A percentile compares a stretch with the other conserved stretches of the same genome.
Conservation (phyloP, 2,113 vertebrate species). For the Benitochromis conjunctus region DNA sequence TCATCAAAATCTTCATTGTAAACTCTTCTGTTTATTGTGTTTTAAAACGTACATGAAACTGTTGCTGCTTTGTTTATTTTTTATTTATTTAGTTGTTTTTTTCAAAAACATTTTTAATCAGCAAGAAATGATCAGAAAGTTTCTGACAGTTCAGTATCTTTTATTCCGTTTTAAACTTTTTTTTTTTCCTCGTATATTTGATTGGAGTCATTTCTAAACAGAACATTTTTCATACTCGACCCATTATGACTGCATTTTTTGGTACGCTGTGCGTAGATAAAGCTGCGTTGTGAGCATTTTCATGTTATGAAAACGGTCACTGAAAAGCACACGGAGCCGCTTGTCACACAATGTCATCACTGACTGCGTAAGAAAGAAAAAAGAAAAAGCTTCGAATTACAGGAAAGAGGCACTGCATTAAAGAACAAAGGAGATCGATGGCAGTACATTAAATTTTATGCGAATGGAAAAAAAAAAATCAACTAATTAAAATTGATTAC, state of each 20-base stretch:
- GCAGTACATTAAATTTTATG: slow-evolving; percentile 83
- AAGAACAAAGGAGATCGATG: slow-evolving; percentile 84
- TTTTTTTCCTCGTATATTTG: background rate
- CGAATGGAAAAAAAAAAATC: slow-evolving; percentile 80
- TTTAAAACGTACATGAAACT: background rate
- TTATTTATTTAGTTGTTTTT: background rate
- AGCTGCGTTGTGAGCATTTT: background rate
- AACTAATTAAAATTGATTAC: slow-evolving; percentile 88
- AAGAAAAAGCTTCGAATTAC: slow-evolving; percentile 76
- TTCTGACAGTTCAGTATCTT: background rate
- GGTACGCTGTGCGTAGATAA: background rate
- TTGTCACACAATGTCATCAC: slow-evolving; percentile 77
- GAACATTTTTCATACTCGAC: background rate
- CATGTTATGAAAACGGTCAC: background rate
- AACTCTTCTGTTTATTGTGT: background rate
- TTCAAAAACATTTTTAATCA: background rate
- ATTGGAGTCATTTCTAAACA: background rate
- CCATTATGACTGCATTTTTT: background rate
- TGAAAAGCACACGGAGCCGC: slow-evolving; percentile 41
- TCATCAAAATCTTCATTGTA: background rate
- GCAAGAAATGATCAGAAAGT: background rate
- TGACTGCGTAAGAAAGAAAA: slow-evolving; percentile 63
- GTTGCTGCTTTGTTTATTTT: background rate
- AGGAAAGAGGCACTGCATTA: slow-evolving; percentile 83
- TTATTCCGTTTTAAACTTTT: background rate